Evolutionary conservation across 2,888 invertebrate genomes (phyloP).

Genomic region (Thecocarcelia acutangulata): DNA sequence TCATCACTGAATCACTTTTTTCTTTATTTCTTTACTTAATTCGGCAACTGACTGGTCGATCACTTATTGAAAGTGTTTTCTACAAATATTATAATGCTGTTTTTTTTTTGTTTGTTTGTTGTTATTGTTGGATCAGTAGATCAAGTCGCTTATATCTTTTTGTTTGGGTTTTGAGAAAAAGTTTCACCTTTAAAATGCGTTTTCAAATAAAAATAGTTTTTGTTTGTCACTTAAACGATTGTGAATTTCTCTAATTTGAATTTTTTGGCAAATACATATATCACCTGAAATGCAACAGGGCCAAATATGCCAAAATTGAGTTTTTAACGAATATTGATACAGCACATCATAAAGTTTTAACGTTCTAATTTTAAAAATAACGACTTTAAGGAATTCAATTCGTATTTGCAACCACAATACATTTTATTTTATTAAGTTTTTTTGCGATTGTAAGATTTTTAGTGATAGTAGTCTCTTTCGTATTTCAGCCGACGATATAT

Average conservation of each 20-base stretch:
- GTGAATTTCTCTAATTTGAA: conserved; percentile 67
- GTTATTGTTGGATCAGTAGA: conserved; percentile 44
- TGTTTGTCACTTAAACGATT: conserved; percentile 48
- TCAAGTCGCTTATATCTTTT: conserved; percentile 32
- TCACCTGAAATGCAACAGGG: too few species aligned
- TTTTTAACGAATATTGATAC: too few species aligned
- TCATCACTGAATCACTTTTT: conserved; percentile 26
- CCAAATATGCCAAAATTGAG: too few species aligned
- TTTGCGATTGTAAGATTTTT: too few species aligned
- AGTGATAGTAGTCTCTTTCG: too few species aligned
- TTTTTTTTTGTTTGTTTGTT: conserved; percentile 8
- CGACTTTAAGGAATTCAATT: too few species aligned
- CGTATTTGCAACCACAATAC: too few species aligned
- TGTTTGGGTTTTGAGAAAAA: conserved; percentile 57
- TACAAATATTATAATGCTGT: conserved; percentile 46
- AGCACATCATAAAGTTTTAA: too few species aligned
- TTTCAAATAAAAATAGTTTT: conserved; percentile 53
- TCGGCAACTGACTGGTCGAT: conserved; percentile 1
- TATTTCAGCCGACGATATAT: too few species aligned
- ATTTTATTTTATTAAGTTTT: too few species aligned
- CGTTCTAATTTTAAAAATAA: too few species aligned
- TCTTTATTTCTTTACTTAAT: not conserved
- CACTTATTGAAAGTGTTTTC: conserved; percentile 54
- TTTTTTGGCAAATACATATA: conserved; percentile 72
- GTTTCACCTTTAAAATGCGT: conserved; percentile 69